Evolutionary conservation across 2,113 vertebrate genomes (phyloP), one percentile per base, ranked within the genome.

Genomic region (Craseonycteris thonglongyai): DNA sequence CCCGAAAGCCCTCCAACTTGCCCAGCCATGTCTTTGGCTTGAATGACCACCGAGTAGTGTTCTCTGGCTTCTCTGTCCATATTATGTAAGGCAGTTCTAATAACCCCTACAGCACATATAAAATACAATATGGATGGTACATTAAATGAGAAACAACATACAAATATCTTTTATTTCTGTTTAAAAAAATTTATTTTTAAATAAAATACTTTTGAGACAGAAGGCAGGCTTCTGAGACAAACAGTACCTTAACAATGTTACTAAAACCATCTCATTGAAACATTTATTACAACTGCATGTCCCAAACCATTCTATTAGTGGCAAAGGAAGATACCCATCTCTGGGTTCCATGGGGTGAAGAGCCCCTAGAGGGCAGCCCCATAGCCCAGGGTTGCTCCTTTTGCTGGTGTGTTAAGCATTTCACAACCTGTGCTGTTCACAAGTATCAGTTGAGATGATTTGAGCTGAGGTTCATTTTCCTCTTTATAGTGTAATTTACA

Each of bases 11-110:
- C 99, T 94, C 99, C 99, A 4, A 99, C 99, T 98, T 99, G 99
- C 68, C 99, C 99, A 58, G 99, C 99, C 99, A 99, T 99, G 98
- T 99, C 99, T 98, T 99, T 99, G 98, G 99, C 99, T 98, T 99
- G 99, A 98, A 99, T 99, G 90, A 99, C 99, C 79, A 99, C 99
- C 0, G 99, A 99, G 97, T 99, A 99, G 97, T 99, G 99, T 83
- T 99, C 99, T 98, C 99, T 98, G 97, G 99, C 99, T 99, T 99
- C 99, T 90, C 99, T 98, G 97, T 99, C 99, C 99, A 99, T 99
- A 93, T 99, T 98, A 33, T 99, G 98, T 98, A 99, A 98, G 95
- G 99, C 99, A 47, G 99, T 99, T 96, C 99, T 98, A 98, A 99
- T 99, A 97, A 99, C 98, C 96, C 99, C 99, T 99, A 98, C 16